These are phyloP conservation scores for Synanthedon andrenaeformis DNA, from an alignment of 2,888 invertebrate genomes.

Conservation along the genomic window DNA sequence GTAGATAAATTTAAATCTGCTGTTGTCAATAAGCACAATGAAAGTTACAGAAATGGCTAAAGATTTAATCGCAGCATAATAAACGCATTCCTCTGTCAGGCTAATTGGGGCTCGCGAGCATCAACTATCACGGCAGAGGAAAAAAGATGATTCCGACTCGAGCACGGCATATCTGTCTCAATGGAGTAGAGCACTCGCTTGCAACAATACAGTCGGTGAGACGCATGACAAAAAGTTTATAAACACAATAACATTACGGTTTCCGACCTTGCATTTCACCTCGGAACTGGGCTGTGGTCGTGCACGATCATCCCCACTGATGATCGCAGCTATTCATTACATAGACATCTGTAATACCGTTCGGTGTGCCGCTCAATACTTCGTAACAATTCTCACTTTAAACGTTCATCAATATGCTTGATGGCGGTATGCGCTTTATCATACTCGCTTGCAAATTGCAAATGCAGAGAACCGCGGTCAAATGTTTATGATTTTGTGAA, in stretches of 20 bases:
- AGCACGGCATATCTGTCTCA: conserved; percentile 56
- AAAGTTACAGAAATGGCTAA: background rate
- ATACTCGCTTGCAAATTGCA: background rate
- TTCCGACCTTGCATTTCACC: conserved; percentile 54
- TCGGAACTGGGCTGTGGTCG: conserved; percentile 54
- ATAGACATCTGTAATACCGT: conserved; percentile 49
- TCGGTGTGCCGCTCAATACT: conserved; percentile 46
- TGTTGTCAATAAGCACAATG: background rate
- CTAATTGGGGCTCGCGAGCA: conserved; percentile 44
- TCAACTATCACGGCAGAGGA: conserved; percentile 44
- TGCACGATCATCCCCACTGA: conserved; percentile 37
- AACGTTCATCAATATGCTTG: background rate
- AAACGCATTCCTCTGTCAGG: conserved; percentile 39
- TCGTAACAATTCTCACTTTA: conserved; percentile 26
- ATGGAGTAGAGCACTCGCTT: conserved; percentile 46
- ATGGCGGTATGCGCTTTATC: background rate
- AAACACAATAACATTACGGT: conserved; percentile 47
- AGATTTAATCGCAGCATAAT: conserved; percentile 25
- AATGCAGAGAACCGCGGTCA: background rate
- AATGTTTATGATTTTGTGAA: too few relatives aligned
- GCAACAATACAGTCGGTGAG: conserved; percentile 49
- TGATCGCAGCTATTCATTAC: conserved; percentile 36
- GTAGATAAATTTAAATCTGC: too few relatives aligned
- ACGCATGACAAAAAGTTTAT: conserved; percentile 55
- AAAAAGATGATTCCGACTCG: conserved; percentile 37